phyloP scores from a whole-genome alignment of 2,113 vertebrate genomes.

The Ovis canadensis region DNA sequence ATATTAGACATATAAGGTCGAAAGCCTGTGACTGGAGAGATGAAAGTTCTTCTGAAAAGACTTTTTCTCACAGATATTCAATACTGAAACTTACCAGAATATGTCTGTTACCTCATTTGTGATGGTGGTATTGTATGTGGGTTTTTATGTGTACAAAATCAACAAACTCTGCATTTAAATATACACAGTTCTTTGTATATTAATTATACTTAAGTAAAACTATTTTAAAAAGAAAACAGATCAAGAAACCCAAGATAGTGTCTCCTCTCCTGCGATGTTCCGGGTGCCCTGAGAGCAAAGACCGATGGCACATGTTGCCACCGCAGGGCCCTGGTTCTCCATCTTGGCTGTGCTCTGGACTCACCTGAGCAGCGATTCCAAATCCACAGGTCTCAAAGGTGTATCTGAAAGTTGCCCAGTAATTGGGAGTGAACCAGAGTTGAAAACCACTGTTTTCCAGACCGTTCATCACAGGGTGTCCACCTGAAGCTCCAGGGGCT shows the following conservation, averaged over 20 bases:
- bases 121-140: neutral
- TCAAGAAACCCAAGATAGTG: neutral
- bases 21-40: neutral
- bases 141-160: neutral
- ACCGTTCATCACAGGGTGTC: neutral
- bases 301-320: fast-evolving
- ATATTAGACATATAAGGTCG: neutral
- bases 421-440: neutral
- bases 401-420: neutral
- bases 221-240: neutral
- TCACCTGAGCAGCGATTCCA: neutral
- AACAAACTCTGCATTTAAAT: neutral
- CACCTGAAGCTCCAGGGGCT: neutral
- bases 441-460: neutral
- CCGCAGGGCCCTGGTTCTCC: neutral
- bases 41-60: neutral
- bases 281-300: neutral
- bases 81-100: neutral
- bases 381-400: neutral
- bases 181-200: neutral
- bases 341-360: neutral
- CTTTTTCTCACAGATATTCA: neutral
- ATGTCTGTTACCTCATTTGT: neutral
- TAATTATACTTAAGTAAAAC: neutral
- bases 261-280: neutral